Evolutionary conservation across 2,113 vertebrate species (phyloP).

Genomic region (Leptodactylus fuscus): DNA sequence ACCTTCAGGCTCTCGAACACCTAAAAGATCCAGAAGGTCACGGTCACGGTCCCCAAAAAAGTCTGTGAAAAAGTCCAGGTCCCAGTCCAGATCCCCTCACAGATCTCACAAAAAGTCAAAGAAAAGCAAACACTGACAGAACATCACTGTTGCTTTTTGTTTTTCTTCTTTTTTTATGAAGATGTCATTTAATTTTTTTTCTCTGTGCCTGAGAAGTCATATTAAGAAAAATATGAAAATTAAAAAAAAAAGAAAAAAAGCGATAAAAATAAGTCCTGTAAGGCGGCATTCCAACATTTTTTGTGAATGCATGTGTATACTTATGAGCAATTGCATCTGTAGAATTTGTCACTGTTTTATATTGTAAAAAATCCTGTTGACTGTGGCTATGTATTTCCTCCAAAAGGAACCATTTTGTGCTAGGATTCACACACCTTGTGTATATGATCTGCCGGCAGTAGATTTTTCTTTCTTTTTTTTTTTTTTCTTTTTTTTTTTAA

Average conservation of each 20-base stretch:
- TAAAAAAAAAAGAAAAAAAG: constrained; percentile 65
- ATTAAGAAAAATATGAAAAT: constrained; percentile 64
- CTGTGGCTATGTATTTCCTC: constrained; percentile 77
- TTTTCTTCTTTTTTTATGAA: constrained; percentile 62
- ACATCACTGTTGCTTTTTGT: constrained; percentile 66
- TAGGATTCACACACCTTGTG: constrained; percentile 79
- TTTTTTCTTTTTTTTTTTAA: constrained; percentile 64
- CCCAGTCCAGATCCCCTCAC: constrained; percentile 95
- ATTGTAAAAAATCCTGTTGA: constrained; percentile 79
- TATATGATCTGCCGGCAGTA: constrained; percentile 83
- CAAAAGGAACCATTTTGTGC: constrained; percentile 76
- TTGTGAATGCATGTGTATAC: constrained; percentile 84
- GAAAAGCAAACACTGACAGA: constrained; percentile 98
- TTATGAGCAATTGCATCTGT: constrained; percentile 79
- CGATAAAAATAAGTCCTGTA: constrained; percentile 72
- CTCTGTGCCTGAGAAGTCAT: constrained; percentile 84
- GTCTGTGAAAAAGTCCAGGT: constrained; percentile 95
- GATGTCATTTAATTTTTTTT: constrained; percentile 82
- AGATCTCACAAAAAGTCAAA: constrained; percentile 99
- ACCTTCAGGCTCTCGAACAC: constrained; percentile 92
- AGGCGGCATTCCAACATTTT: constrained; percentile 80
- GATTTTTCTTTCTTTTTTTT: constrained; percentile 60
- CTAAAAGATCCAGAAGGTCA: constrained; percentile 92
- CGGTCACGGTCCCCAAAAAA: constrained; percentile 96
- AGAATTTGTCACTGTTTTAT: constrained; percentile 83